Evolutionary conservation across 2,797 vertebrate genomes (phyloP).

Genomic region (Cuniculus paca): DNA sequence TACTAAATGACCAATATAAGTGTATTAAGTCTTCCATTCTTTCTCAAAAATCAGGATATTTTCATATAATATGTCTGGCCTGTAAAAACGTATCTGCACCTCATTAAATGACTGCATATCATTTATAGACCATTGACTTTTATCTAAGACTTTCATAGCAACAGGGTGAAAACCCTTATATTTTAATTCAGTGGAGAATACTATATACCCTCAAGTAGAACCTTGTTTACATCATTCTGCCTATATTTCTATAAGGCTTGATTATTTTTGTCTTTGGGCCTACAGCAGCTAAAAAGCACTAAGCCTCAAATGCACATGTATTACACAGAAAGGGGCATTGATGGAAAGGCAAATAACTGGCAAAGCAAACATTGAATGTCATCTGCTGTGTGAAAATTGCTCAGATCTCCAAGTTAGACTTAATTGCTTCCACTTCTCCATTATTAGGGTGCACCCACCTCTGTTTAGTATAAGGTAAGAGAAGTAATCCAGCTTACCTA

Average conservation of each 20-base stretch:
- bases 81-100: slow-evolving; percentile 21
- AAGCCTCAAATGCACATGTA: slow-evolving; percentile 42
- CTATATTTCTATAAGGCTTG: slow-evolving; percentile 49
- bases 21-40: slow-evolving; percentile 42
- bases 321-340: slow-evolving; percentile 22
- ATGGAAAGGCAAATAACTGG: slow-evolving; percentile 28
- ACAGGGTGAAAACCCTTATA: neutral
- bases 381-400: slow-evolving; percentile 38
- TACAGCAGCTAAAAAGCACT: slow-evolving; percentile 7
- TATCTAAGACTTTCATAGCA: slow-evolving; percentile 27
- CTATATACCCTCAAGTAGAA: neutral
- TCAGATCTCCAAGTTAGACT: slow-evolving; percentile 30
- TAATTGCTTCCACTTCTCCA: neutral
- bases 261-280: slow-evolving; percentile 56
- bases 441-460: neutral
- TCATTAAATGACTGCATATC: slow-evolving; percentile 43
- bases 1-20: slow-evolving; percentile 26
- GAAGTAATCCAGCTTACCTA: slow-evolving; percentile 15
- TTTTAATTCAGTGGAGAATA: slow-evolving; percentile 50
- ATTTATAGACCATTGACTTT: slow-evolving; percentile 46
- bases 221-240: slow-evolving; percentile 37
- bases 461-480: neutral
- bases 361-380: slow-evolving; percentile 52
- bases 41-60: slow-evolving; percentile 53
- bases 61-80: slow-evolving; percentile 11